Evolutionary conservation across 2,888 invertebrate species (phyloP), one percentile per base, ranked within the genome.

Genomic region (Orchesellides sinensis): DNA sequence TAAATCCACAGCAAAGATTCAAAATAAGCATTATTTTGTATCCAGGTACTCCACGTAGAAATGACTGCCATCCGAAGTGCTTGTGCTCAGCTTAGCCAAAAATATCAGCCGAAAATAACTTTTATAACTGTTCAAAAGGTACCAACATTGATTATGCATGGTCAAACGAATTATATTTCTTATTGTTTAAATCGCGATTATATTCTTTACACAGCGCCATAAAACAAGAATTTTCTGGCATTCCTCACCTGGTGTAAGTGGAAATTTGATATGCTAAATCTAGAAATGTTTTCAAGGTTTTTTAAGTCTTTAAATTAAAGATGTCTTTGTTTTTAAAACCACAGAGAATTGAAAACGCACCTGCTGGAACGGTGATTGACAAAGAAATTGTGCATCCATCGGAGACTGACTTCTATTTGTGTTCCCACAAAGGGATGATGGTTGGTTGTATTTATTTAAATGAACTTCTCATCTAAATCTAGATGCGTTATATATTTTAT

Each of bases 51-150:
- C 4, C 74, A 81, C 2, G 40, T 63, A 6, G 89, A 89, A 61
- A 82, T 89, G 80, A 59, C 25, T 12, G 88, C 88, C 29, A 86
- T 89, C 1, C 87, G 91, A 89, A 90, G 91, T 82, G 92, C 92
- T 0, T 93, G 93, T 87, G 25, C 90, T 90, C 89, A 25, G 4
- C 14, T 79, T 29, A 89, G 92, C 85, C 88, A 90, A 1, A 91
- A 90, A 45, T 93, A 93, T 29, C 91, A 92, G 88, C 93, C 93
- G 4, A 92, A 92, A 17, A 92, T 92, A 70, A 93, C 92, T 10
- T 92, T 92, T 89, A 91, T 93, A 72, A 92, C 92, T 8, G 92
- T 93, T n/a, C 93, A 93, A 90, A 93, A 93, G 88, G 80, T 78
- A 49, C 45, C 17, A 1, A 5, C 47, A 47, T 63, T 63, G n/a